Conservation (phyloP, 2,797 vertebrate species). For the Macropodus opercularis region DNA sequence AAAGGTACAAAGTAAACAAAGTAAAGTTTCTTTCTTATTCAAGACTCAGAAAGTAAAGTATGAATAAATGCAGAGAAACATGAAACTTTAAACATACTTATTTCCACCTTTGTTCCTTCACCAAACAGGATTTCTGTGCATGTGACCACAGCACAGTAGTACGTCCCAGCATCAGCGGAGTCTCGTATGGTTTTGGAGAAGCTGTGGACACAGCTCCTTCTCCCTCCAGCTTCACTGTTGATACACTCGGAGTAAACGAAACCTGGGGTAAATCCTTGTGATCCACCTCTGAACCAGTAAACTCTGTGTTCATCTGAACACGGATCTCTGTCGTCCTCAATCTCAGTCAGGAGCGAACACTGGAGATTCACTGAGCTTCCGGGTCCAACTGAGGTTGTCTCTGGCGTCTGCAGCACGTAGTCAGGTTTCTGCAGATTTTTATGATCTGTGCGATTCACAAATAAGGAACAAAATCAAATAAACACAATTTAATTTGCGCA, state of each 20-base stretch:
- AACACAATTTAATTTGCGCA: too few relatives aligned
- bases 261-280: background rate
- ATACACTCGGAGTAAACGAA: slow-evolving; percentile 17
- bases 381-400: background rate
- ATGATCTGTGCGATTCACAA: slow-evolving; percentile 24
- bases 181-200: slow-evolving; percentile 35
- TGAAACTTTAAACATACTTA: slow-evolving; percentile 35
- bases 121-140: slow-evolving; percentile 69
- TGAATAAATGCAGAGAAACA: too few relatives aligned
- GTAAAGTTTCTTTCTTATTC: too few relatives aligned
- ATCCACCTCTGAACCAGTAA: slow-evolving; percentile 55
- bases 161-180: slow-evolving; percentile 55
- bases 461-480: background rate
- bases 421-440: background rate
- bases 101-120: slow-evolving; percentile 42
- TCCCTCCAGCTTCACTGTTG: background rate
- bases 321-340: background rate
- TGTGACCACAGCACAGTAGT: slow-evolving; percentile 60
- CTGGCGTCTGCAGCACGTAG: slow-evolving; percentile 21
- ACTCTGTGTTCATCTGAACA: slow-evolving; percentile 40
- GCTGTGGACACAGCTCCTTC: slow-evolving; percentile 40
- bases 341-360: slow-evolving; percentile 39
- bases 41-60: background rate
- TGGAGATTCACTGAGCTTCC: slow-evolving; percentile 34
- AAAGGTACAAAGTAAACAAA: background rate